phyloP scores from a whole-genome alignment of 2,888 invertebrate species.

The Parapristionchus giblindavisi region DNA sequence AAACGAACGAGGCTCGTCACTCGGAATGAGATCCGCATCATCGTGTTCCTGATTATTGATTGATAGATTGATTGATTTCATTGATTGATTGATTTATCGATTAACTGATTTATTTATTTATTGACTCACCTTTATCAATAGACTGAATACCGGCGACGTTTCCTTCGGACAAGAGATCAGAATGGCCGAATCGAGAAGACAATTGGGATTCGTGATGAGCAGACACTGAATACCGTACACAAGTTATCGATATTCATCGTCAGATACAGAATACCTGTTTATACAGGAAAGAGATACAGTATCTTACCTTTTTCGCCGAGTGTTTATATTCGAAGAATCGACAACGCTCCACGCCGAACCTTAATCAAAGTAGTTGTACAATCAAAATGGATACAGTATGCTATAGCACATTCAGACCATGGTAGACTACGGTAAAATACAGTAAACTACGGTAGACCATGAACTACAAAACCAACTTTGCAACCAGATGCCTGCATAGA shows the following conservation, averaged over 20 bases:
- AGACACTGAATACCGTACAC: constrained; percentile 38
- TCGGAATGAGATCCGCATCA: constrained; percentile 3
- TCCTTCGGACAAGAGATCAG: constrained; percentile 6
- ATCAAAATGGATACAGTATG: background rate
- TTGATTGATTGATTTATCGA: background rate
- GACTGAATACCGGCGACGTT: constrained; percentile 4
- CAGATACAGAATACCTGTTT: too few species aligned
- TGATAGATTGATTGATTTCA: background rate
- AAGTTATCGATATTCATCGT: too few species aligned
- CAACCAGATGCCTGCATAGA: constrained; percentile 19
- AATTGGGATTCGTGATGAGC: constrained; percentile 45
- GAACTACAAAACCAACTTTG: constrained; percentile 9
- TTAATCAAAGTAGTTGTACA: constrained; percentile 21
- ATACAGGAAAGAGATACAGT: too few species aligned
- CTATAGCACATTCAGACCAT: background rate
- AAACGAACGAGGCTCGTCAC: background rate
- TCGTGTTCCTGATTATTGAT: constrained; percentile 6
- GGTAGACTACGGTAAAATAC: background rate
- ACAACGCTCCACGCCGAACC: constrained; percentile 42
- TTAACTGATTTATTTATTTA: background rate
- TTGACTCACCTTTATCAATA: constrained; percentile 33
- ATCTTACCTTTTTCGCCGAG: background rate
- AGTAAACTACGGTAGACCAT: background rate
- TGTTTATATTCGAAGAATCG: constrained; percentile 43
- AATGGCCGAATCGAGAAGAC: constrained; percentile 34